A percentile compares a stretch with the other conserved stretches of the same genome.
These are phyloP conservation scores for Holothuria scabra DNA, from an alignment of 53 echinoderm and acorn worm species.

Conservation along the genomic window DNA sequence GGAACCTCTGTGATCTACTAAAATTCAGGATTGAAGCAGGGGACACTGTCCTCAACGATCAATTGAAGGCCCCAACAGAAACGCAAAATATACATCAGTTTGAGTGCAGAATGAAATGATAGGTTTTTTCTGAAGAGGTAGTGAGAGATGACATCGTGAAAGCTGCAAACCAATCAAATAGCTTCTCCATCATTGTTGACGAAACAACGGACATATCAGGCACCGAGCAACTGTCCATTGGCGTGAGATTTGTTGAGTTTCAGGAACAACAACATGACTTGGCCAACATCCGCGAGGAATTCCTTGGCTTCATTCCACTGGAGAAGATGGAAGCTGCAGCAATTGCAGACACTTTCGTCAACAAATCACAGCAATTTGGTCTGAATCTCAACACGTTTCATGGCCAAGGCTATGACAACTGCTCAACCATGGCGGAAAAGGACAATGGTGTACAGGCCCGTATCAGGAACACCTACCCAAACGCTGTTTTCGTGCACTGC, in stretches of 20 bases:
- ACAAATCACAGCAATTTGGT: neutral
- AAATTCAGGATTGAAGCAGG: too few species aligned
- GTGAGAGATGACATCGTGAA: neutral
- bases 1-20: too few species aligned
- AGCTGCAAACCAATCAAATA: neutral
- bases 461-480: neutral
- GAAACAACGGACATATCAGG: neutral
- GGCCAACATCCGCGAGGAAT: neutral
- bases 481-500: neutral
- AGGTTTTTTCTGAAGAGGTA: neutral
- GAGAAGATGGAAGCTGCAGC: neutral
- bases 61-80: neutral
- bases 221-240: neutral
- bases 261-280: too few species aligned
- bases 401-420: neutral
- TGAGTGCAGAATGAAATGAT: too few species aligned
- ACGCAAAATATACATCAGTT: neutral
- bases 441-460: neutral
- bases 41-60: too few species aligned
- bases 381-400: neutral
- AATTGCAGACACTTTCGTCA: neutral
- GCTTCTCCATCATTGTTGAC: neutral
- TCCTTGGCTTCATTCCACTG: neutral
- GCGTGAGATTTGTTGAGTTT: neutral
- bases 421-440: neutral